Conservation (phyloP, 92 coral and sea anemone species). For the Porites lobata region DNA sequence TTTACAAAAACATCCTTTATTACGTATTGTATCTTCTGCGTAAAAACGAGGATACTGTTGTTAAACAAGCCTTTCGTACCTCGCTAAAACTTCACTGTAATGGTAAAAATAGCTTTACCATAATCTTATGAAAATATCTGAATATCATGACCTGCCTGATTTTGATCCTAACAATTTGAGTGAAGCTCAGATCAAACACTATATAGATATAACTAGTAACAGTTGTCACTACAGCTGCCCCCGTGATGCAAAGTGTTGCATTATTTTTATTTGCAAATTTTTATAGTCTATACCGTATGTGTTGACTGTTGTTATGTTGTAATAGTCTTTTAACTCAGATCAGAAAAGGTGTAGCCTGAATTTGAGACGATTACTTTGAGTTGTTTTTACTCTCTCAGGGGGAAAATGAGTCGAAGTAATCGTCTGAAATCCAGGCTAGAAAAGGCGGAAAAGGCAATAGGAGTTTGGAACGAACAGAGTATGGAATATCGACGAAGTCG, state of each 20-base stretch:
- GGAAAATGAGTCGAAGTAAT: constrained; percentile 34
- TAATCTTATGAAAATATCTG: no score
- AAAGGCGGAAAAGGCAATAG: constrained; percentile 31
- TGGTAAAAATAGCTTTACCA: no score
- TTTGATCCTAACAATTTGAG: no score
- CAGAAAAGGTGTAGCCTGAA: constrained; percentile 29
- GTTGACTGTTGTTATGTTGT: constrained; percentile 37
- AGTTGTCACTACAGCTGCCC: constrained; percentile 33
- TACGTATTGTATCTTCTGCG: no score
- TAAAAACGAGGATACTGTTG: no score
- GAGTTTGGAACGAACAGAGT: constrained; percentile 34
- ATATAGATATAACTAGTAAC: constrained; percentile 1
- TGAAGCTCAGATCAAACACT: no score
- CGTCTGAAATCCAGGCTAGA: constrained; percentile 42
- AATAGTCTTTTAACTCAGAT: constrained; percentile 25
- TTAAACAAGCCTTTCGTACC: no score
- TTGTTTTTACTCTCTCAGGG: constrained; percentile 34
- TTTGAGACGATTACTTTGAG: constrained; percentile 23
- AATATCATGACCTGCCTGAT: no score
- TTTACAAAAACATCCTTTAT: no score
- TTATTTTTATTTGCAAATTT: constrained; percentile 32
- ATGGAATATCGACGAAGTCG: constrained; percentile 33
- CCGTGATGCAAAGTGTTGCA: constrained; percentile 39
- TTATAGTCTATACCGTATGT: constrained; percentile 21
- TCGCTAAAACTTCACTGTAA: no score